These are phyloP conservation scores for Notarius quadriscutis DNA, from an alignment of 2,113 vertebrate species.

Conservation along the genomic window DNA sequence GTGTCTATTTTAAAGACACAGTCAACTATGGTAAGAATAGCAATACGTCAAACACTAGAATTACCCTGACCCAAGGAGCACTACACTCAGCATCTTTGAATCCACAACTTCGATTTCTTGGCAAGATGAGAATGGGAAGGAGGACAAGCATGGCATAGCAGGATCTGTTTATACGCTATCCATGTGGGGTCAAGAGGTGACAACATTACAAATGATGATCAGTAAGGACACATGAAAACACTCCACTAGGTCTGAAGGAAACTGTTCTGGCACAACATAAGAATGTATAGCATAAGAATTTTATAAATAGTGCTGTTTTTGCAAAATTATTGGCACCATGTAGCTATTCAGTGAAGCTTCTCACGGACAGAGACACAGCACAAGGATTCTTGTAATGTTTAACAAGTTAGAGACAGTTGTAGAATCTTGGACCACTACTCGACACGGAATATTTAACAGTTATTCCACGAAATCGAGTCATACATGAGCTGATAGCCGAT, in stretches of 20 bases:
- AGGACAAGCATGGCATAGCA: background rate
- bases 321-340: background rate
- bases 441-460: background rate
- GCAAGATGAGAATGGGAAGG: background rate
- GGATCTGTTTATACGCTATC: background rate
- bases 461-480: no score
- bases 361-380: background rate
- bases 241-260: background rate
- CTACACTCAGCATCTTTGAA: background rate
- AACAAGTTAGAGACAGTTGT: background rate
- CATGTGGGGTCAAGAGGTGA: background rate
- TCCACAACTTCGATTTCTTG: background rate
- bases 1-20: background rate
- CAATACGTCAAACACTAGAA: background rate
- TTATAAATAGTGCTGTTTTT: background rate
- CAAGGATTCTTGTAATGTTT: background rate
- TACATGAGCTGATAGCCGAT: no score
- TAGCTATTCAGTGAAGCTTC: background rate
- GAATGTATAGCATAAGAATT: background rate
- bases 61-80: background rate
- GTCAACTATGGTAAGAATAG: background rate
- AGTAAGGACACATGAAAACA: background rate
- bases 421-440: background rate
- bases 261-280: background rate
- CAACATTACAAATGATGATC: background rate